Conservation (phyloP, 1,140 invertebrate species). For the Tribolium madens region DNA sequence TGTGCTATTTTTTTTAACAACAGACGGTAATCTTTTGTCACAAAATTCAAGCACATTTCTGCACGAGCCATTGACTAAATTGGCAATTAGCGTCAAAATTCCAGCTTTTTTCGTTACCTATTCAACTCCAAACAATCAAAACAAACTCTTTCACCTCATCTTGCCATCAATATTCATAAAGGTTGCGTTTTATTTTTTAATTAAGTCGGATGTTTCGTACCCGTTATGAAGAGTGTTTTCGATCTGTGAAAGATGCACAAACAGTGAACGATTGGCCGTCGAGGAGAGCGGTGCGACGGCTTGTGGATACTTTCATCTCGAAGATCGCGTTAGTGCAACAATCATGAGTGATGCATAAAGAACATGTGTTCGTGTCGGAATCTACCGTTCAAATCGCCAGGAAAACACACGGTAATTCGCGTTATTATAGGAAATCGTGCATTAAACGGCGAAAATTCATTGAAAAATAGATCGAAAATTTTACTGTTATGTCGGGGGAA, state of each 20-base stretch:
- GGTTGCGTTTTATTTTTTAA: slow-evolving; percentile 28
- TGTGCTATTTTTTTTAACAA: no score
- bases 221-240: slow-evolving; percentile 14
- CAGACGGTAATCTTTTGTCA: not conserved
- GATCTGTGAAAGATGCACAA: slow-evolving; percentile 7
- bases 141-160: slow-evolving; percentile 2
- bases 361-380: slow-evolving; percentile 23
- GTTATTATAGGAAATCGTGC: not conserved
- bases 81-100: not conserved
- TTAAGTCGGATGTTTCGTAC: slow-evolving; percentile 15
- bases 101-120: not conserved
- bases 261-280: slow-evolving; percentile 4
- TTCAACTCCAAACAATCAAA: not conserved
- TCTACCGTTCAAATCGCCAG: slow-evolving; percentile 12
- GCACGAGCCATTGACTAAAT: not conserved
- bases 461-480: not conserved
- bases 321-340: slow-evolving; percentile 7
- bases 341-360: slow-evolving; percentile 18
- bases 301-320: not conserved
- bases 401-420: slow-evolving; percentile 7
- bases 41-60: not conserved
- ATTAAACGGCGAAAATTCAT: not conserved
- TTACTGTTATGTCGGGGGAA: not conserved
- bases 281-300: not conserved
- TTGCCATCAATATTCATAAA: slow-evolving; percentile 4